These are phyloP conservation scores for Tetranychus piercei DNA, from an alignment of 2,888 invertebrate genomes.

Conservation along the genomic window DNA sequence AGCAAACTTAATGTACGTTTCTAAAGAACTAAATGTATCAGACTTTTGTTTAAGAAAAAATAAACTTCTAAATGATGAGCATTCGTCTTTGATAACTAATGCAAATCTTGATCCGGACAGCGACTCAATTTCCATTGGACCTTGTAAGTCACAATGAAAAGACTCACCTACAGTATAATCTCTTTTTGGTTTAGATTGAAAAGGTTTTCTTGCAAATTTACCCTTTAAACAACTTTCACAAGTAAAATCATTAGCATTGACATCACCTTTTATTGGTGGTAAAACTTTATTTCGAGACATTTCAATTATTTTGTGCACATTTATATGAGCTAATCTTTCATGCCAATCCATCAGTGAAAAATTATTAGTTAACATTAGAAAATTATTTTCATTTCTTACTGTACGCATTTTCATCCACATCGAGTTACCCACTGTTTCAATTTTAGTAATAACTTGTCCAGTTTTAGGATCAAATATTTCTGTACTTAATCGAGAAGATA, in stretches of 20 bases:
- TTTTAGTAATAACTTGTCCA: too few relatives aligned
- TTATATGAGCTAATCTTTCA: conserved; percentile 28
- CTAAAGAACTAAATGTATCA: too few relatives aligned
- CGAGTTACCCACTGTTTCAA: too few relatives aligned
- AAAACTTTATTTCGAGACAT: conserved; percentile 23
- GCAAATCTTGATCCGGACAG: conserved; percentile 2
- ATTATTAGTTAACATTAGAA: too few relatives aligned
- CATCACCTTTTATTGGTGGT: not conserved
- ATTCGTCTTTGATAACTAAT: conserved; percentile 13
- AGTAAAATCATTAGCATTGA: not conserved
- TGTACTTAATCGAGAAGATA: too few relatives aligned
- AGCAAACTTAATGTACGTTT: too few relatives aligned
- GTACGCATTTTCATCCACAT: too few relatives aligned
- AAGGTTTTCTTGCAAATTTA: not conserved
- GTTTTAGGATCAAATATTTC: too few relatives aligned
- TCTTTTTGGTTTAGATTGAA: not conserved
- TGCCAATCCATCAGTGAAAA: conserved; percentile 25
- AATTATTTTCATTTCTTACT: too few relatives aligned
- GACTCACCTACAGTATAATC: conserved; percentile 17
- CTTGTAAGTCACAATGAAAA: conserved; percentile 9
- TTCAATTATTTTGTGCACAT: conserved; percentile 25
- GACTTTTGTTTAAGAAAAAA: too few relatives aligned
- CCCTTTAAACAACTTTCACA: not conserved
- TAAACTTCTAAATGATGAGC: not conserved
- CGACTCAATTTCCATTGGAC: conserved; percentile 11